phyloP scores from a whole-genome alignment of 2,888 invertebrate species.

The Electrophaes corylata region DNA sequence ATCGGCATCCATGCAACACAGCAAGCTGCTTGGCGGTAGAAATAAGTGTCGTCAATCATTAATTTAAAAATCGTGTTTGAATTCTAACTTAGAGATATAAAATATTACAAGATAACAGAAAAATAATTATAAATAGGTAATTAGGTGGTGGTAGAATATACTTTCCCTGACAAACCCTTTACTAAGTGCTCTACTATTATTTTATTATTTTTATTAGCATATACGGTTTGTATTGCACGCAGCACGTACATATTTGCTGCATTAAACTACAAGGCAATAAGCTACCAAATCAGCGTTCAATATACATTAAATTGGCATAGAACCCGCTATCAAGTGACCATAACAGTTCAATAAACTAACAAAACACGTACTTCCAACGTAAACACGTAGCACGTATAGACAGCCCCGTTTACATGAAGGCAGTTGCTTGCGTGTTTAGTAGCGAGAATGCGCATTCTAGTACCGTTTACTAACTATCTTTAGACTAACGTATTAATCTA shows the following conservation, averaged over 20 bases:
- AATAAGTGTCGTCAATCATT: no score
- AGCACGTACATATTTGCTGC: neutral
- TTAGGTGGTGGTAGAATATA: no score
- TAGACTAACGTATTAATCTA: neutral
- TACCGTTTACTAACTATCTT: neutral
- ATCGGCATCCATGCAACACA: no score
- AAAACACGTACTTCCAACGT: slow-evolving; percentile 13
- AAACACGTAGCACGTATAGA: neutral
- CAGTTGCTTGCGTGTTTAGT: neutral
- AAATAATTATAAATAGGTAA: no score
- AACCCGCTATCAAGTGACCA: slow-evolving; percentile 17
- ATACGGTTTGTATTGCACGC: no score
- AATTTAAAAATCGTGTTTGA: no score
- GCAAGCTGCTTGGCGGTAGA: no score
- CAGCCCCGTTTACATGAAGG: neutral
- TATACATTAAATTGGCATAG: slow-evolving; percentile 24
- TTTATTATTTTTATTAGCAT: no score
- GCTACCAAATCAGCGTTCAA: slow-evolving; percentile 4
- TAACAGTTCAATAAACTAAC: slow-evolving; percentile 28
- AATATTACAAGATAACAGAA: no score
- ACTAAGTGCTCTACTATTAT: no score
- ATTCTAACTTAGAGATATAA: no score
- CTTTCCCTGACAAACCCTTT: no score
- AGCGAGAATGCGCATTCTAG: neutral
- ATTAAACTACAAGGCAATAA: neutral